Percentiles rank a stretch among this genome's conserved stretches.
phyloP scores from a whole-genome alignment of 1,140 invertebrate genomes.

The Portunus trituberculatus region DNA sequence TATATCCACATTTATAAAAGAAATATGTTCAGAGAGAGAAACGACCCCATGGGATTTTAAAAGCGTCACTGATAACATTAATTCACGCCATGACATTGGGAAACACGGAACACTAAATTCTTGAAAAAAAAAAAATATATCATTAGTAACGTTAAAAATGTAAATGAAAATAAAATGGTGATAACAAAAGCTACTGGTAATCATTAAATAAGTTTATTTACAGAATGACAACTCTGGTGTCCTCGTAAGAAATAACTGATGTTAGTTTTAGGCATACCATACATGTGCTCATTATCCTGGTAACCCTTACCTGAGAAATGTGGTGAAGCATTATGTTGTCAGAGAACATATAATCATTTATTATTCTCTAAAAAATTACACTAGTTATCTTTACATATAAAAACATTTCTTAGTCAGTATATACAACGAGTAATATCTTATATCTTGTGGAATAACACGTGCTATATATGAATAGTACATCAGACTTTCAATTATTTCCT shows the following conservation, averaged over 20 bases:
- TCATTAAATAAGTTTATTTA: background rate
- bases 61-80: no score
- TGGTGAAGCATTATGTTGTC: background rate
- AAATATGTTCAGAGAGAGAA: no score
- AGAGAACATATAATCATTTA: background rate
- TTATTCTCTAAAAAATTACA: background rate
- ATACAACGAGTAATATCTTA: background rate
- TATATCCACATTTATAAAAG: no score
- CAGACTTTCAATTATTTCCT: background rate
- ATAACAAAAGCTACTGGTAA: background rate
- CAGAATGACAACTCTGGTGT: background rate
- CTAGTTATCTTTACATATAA: slow-evolving; percentile 47
- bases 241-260: slow-evolving; percentile 28
- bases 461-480: no score
- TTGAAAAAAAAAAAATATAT: no score
- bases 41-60: no score
- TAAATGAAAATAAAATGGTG: background rate
- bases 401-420: slow-evolving; percentile 28
- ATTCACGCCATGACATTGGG: no score
- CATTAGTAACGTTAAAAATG: no score
- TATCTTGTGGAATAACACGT: background rate
- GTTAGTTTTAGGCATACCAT: slow-evolving; percentile 23
- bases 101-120: no score
- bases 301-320: slow-evolving; percentile 2
- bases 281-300: slow-evolving; percentile 28